Evolutionary conservation across 2,888 invertebrate species (phyloP).

Genomic region (Homarus gammarus): DNA sequence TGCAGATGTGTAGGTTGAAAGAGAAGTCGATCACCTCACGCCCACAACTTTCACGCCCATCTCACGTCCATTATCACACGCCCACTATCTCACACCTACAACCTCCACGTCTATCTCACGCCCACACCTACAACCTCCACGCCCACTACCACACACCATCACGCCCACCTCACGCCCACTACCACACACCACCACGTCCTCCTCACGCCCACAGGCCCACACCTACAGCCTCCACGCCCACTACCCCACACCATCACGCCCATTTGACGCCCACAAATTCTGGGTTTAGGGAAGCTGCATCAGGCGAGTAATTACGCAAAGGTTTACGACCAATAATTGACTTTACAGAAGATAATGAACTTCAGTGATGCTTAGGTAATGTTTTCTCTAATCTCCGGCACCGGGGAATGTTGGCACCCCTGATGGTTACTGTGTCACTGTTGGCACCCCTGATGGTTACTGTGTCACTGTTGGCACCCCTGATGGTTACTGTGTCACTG

Average conservation of each 20-base stretch:
- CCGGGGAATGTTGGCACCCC: not conserved
- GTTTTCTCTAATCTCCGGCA: not conserved
- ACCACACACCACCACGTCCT: too few species aligned
- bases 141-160: not conserved
- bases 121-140: not conserved
- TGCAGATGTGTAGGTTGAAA: not conserved
- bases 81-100: not conserved
- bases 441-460: too few species aligned
- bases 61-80: not conserved
- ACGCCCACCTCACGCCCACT: too few species aligned
- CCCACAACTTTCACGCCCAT: not conserved
- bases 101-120: not conserved
- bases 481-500: too few species aligned
- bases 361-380: constrained; percentile 1
- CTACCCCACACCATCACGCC: not conserved
- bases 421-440: too few species aligned
- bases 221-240: not conserved
- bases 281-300: not conserved
- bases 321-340: constrained; percentile 26
- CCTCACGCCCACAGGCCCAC: not conserved
- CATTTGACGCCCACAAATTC: too few species aligned
- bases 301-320: not conserved
- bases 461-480: too few species aligned
- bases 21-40: not conserved
- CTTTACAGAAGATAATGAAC: constrained; percentile 28